Evolutionary conservation across 2,113 vertebrate species (phyloP).

Genomic region (Prunella fulvescens): DNA sequence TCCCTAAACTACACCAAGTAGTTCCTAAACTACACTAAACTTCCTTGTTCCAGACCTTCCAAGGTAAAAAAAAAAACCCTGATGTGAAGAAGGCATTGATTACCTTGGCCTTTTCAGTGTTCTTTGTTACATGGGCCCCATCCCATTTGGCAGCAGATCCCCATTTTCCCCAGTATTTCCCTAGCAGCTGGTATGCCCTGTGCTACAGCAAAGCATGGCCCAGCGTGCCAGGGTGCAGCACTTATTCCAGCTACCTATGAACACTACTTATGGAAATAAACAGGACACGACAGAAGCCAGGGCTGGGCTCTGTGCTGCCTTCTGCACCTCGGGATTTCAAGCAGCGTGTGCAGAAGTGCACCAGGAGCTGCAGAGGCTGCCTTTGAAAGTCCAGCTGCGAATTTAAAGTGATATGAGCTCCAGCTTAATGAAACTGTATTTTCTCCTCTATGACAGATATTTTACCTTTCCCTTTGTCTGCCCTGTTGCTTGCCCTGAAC

Average conservation of each 20-base stretch:
- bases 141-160: background rate
- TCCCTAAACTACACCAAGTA: background rate
- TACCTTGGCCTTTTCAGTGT: background rate
- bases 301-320: background rate
- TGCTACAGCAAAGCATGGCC: background rate
- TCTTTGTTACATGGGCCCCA: background rate
- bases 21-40: background rate
- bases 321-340: background rate
- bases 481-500: background rate
- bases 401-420: background rate
- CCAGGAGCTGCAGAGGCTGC: background rate
- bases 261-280: background rate
- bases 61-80: background rate
- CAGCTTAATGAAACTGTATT: slow-evolving; percentile 4
- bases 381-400: slow-evolving; percentile 7
- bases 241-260: background rate
- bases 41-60: background rate
- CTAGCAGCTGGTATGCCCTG: background rate
- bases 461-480: slow-evolving; percentile 6
- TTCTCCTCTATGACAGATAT: background rate
- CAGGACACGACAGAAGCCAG: background rate
- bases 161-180: background rate
- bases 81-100: background rate
- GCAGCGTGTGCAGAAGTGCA: background rate
- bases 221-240: fast-evolving